These are phyloP conservation scores for Ranitomeya variabilis DNA, from an alignment of 2,113 vertebrate genomes.

Conservation along the genomic window DNA sequence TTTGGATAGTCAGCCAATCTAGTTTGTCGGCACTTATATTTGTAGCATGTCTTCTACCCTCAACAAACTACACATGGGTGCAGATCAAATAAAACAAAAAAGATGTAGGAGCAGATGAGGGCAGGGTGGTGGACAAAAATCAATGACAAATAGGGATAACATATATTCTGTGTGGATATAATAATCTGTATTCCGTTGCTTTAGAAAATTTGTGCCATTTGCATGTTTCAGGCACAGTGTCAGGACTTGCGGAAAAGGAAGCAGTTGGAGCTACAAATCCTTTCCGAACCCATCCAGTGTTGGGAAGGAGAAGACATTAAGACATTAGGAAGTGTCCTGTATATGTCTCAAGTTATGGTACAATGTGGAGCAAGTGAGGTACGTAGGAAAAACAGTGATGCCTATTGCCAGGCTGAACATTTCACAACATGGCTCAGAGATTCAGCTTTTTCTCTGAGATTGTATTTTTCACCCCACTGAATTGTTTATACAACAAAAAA, in stretches of 20 bases:
- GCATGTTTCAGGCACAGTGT: conserved; percentile 79
- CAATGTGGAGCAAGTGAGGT: conserved; percentile 87
- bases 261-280: conserved; percentile 93
- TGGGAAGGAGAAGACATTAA: conserved; percentile 97
- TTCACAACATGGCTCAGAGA: no score
- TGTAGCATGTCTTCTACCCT: no score
- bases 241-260: conserved; percentile 94
- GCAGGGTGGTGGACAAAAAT: neutral
- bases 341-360: conserved; percentile 91
- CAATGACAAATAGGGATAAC: neutral
- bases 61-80: no score
- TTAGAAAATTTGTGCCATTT: neutral
- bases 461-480: no score
- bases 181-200: neutral
- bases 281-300: conserved; percentile 89
- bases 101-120: neutral
- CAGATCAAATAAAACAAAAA: no score
- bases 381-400: conserved; percentile 58
- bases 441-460: no score
- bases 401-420: no score
- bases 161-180: neutral
- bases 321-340: conserved; percentile 85
- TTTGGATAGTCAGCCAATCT: no score
- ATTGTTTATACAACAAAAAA: no score
- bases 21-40: no score